Percentiles rank a stretch among this genome's conserved stretches.
These are phyloP conservation scores for Bubo blakistoni DNA, from an alignment of 2,113 vertebrate genomes.

Conservation along the genomic window DNA sequence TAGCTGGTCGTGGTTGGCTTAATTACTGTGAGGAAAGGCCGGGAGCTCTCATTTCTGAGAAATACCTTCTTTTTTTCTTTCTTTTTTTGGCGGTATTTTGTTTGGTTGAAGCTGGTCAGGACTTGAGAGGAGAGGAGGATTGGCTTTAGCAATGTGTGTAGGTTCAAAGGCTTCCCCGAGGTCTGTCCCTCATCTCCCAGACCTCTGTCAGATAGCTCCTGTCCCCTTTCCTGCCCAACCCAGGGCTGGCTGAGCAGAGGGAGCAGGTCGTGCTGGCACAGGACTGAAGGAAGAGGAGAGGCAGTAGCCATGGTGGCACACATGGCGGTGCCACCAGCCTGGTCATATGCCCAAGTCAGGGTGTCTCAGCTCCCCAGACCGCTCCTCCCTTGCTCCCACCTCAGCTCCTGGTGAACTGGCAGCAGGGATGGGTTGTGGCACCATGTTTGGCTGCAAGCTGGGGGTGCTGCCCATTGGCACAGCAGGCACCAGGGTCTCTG, in stretches of 20 bases:
- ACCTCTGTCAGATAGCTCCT: background rate
- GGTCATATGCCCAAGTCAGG: fast-evolving
- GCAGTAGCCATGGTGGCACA: background rate
- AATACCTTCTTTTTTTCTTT: background rate
- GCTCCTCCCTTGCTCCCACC: background rate
- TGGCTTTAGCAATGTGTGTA: background rate
- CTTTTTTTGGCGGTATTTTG: background rate
- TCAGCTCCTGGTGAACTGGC: background rate
- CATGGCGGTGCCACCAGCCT: background rate
- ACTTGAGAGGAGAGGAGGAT: background rate
- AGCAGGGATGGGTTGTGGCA: background rate
- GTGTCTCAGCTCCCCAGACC: background rate
- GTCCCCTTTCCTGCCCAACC: background rate
- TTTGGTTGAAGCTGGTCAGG: background rate
- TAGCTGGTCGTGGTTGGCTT: conserved; percentile 4
- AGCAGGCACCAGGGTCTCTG: fast-evolving
- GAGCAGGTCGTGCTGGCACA: background rate
- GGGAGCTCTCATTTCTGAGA: background rate
- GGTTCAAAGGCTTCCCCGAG: background rate
- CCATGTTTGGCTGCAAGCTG: fast-evolving
- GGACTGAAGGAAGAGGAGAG: background rate
- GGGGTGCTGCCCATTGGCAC: fast-evolving
- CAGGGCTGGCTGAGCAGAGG: fast-evolving
- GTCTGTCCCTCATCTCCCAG: background rate
- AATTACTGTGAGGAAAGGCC: background rate